Base-by-base conservation (phyloP, 2,113 vertebrate species). In the Tichodroma muraria region DNA sequence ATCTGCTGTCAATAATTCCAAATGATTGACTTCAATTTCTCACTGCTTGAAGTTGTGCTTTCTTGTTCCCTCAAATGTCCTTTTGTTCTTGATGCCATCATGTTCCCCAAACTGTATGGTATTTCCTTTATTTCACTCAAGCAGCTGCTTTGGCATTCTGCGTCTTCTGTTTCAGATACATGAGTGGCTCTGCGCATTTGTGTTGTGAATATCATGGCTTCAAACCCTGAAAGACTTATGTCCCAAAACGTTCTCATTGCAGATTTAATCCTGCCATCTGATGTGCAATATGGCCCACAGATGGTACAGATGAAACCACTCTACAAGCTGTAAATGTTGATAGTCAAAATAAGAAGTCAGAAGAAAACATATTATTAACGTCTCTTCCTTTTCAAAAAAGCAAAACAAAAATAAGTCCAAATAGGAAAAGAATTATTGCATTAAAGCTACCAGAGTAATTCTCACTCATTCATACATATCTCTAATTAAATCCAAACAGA, bases 271-370 rank as follows among this genome's bases (percentile, higher is more conserved):
- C 76, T 88, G 71, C 90, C 95, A 96, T 91, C 92, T 94, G 95
- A 96, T 94, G 75, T 38, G 44, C 94, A 94, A 91, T 94, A 93
- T 85, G 90, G 92, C 59, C 90, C 79, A 85, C 95, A 96, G 96
- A 95, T 91, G 95, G 92, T 76, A 80, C 37, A 82, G 66, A 85
- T 72, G 31, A 94, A 95, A 80, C 63, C 53, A 63, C 33, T 15
- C 63, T 80, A 45, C 54, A 73, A 77, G 88, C 90, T 93, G 68
- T 91, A 90, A 95, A 90, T 70, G 79, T 52, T 94, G 88, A 83
- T 63, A 90, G 59, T 44, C 70, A 85, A 92, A 97, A 87, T 60
- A 92, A 57, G 84, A 95, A 91, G 68, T 64, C 94, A 64, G 81
- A 94, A 87, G 75, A 94, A 95, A 96, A 94, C 66, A 76, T 37